phyloP scores from a whole-genome alignment of 2,797 vertebrate genomes.

The Ara ararauna region DNA sequence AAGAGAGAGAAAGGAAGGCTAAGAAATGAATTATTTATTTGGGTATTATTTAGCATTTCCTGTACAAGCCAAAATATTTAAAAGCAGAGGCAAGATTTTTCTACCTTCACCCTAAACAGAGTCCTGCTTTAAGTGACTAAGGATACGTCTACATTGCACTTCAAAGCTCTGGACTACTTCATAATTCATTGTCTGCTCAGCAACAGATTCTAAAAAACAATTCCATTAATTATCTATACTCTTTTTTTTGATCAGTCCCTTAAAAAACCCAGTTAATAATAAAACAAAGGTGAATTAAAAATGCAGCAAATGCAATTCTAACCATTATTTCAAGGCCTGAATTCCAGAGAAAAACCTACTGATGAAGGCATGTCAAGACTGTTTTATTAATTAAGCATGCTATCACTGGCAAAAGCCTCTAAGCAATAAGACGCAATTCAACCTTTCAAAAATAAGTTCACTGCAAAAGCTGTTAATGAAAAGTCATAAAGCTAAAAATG shows the following conservation, averaged over 20 bases:
- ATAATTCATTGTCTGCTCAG: not conserved
- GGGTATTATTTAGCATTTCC: not conserved
- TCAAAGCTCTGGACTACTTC: not conserved
- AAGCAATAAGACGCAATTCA: not conserved
- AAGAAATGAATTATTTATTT: not conserved
- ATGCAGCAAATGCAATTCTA: not conserved
- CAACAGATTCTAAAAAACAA: not conserved
- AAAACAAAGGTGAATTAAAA: not conserved
- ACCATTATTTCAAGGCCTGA: not conserved
- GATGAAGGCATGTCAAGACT: not conserved
- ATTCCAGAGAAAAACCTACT: not conserved
- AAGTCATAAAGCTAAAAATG: not conserved
- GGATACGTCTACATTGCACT: accelerated
- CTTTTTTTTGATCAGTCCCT: not conserved
- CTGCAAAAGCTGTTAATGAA: not conserved
- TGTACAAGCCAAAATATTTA: not conserved
- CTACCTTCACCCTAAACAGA: not conserved
- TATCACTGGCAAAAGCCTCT: not conserved
- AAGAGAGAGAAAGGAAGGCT: not conserved
- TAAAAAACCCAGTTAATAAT: not conserved
- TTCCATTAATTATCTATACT: not conserved
- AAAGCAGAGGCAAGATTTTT: not conserved
- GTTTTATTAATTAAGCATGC: not conserved
- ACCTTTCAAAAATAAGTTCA: not conserved
- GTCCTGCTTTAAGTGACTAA: not conserved